Evolutionary conservation across 2,113 vertebrate species (phyloP), one percentile per base, ranked within the genome.

Genomic region (Ophiodon elongatus): DNA sequence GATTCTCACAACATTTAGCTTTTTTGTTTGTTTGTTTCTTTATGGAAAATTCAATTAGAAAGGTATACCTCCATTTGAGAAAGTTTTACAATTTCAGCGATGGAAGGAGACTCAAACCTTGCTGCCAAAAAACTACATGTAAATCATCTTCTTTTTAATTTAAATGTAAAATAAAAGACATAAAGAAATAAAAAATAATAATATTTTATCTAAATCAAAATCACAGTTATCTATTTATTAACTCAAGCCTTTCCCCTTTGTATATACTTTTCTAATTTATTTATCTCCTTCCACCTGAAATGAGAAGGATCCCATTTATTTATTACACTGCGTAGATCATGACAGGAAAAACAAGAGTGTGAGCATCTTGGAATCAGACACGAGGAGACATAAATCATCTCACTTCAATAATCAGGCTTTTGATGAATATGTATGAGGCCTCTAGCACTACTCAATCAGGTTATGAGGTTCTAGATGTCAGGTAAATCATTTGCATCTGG

Each of bases 371-470:
- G 83, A 62, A 81, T 37, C 57, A 62, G 27, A 72, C 59, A 39
- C 2, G 10, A 37, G 65, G 74, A 62, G 31, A 80, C 11, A 19
- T 83, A 84, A 73, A 75, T 84, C 76, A 77, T 70, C 27, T 52
- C 50, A 73, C 69, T 27, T 79, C 67, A 54, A 78, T 75, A 82
- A 89, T 82, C 82, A 74, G 35, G 23, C 33, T 23, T 59, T 23
- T 21, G 59, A 77, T 86, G 84, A 88, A 86, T 81, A 88, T 88
- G 60, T 11, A 88, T 85, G 66, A 85, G 14, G 21, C 31, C 17
- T 71, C 27, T 35, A 31, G 45, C 72, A 60, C 65, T 15, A 14
- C 59, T 88, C 64, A 84, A 57, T 86, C 82, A 83, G 33, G 14
- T 76, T 79, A 62, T 43, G 71, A 80, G 39, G 47, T 29, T 82